Evolutionary conservation across 2,113 vertebrate species (phyloP), one percentile per base, ranked within the genome.

Genomic region (Pampusana beccarii): DNA sequence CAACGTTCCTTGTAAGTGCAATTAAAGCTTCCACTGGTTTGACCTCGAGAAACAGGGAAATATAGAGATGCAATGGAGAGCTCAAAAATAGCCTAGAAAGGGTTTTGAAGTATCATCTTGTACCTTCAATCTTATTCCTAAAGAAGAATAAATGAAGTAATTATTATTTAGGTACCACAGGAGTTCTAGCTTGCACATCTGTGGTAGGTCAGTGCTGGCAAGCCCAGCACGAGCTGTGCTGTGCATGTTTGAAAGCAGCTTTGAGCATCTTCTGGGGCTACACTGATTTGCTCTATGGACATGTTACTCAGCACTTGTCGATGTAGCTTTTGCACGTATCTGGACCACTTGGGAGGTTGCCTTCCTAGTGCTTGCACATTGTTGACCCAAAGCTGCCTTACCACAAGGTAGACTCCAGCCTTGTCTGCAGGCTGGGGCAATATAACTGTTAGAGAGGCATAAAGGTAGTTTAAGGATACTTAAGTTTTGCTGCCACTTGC

Each of bases 1-100:
- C 80, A 95, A 81, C 86, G 93, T 97, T 94, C 83, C 85, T 97
- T 93, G 89, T 71, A 96, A 96, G 86, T 81, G 79, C 75, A 93
- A 95, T 92, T 92, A 92, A 97, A 95, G 57, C 79, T 97, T 88
- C 48, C 86, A 86, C 93, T 34, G 50, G 28, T 75, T 88, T 90
- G 83, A 96, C 86, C 83, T 95, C 73, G 62, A 61, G 42, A 93
- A 94, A 88, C 57, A 42, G 1, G 5, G 24, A 81, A 91, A 74
- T 40, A n/a, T 3, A 79, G 29, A 71, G 36, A 56, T 67, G 61
- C 5, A 83, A 53, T 8, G 13, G 50, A 90, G 74, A 79, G 40
- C 16, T 58, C 26, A 81, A 94, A 92, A 53, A 40, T 44, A 80
- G 69, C 15, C 31, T 85, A 69, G 56, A 90, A 92, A 80, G 9